Base-by-base conservation (phyloP, 2,888 invertebrate genomes). In the Perizoma flavofasciatum region DNA sequence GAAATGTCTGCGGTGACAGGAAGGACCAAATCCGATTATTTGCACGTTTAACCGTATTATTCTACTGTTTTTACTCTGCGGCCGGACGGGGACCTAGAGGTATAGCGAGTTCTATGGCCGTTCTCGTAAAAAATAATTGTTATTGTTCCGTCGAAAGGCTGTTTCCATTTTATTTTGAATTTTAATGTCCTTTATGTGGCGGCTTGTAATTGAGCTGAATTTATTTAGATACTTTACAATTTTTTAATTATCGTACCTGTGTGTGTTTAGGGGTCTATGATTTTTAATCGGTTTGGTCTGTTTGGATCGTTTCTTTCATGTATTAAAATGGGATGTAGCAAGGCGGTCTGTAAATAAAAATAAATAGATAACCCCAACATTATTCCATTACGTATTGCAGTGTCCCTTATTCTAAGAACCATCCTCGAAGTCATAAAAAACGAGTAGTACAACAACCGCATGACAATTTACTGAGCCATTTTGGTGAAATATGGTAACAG, bases 81-180 rank as follows among this genome's bases (percentile, higher is more conserved):
- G 47, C 9, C 5, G 44, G 4, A 50, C 39, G 50, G 37, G 51
- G 40, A 54, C 59, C 52, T 44, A n/a, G n/a, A n/a, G n/a, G n/a
- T n/a, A 59, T 54, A 49, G 48, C 48, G 57, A 52, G 37, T 48
- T 51, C 49, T 59, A 54, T 46, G 41, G 37, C 40, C 32, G 50
- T 48, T 50, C 55, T 67, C 69, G 68, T 75, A 77, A 77, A 75
- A 75, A 65, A 72, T 76, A 73, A 78, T 73, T 75, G 74, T 69
- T 70, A 75, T 65, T 53, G 57, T 60, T 61, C 54, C 66, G 66
- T 61, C 66, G 65, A 73, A 68, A 59, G 63, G 66, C 53, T 56
- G 55, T 67, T 64, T 57, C 56, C 49, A 52, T 64, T 72, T 65
- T 58, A 66, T 70, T 73, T 68, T 62, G 54, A 65, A 70, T 69